A percentile compares a stretch with the other conserved stretches of the same genome.
phyloP scores from a whole-genome alignment of 2,797 vertebrate species.

The Gambelia wislizenii region DNA sequence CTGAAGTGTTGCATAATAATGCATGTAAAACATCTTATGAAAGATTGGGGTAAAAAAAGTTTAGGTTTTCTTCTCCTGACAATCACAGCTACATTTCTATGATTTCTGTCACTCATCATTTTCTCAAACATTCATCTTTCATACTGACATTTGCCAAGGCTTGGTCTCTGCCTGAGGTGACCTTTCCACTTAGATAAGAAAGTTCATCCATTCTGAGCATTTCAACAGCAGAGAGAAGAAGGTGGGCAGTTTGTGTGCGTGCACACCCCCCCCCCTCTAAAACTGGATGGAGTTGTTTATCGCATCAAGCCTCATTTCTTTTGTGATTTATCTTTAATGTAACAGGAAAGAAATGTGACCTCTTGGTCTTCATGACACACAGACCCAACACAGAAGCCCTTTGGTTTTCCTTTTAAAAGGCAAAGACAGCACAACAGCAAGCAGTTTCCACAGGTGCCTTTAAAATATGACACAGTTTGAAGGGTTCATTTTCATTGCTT shows the following conservation, averaged over 20 bases:
- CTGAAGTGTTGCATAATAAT: neutral
- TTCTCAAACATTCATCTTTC: slow-evolving; percentile 23
- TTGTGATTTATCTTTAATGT: neutral
- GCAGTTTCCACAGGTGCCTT: neutral
- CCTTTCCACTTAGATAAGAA: slow-evolving; percentile 18
- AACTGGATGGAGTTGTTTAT: neutral
- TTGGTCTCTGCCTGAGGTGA: slow-evolving; percentile 1
- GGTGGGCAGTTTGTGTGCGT: neutral
- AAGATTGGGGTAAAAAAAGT: neutral
- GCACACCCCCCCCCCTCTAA: too few relatives aligned
- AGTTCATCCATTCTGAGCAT: neutral
- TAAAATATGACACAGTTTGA: neutral
- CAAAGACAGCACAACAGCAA: neutral
- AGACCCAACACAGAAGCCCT: neutral
- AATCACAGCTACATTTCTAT: neutral
- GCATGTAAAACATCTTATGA: neutral
- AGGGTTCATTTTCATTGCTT: neutral
- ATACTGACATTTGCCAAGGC: slow-evolving; percentile 15
- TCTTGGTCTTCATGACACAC: neutral
- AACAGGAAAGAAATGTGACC: neutral
- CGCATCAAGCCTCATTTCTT: neutral
- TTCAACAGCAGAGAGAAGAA: neutral
- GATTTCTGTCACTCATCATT: slow-evolving; percentile 20
- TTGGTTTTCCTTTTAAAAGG: neutral
- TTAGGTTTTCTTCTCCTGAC: neutral